A percentile compares a stretch with the other conserved stretches of the same genome.
Conservation (phyloP, 92 coral and sea anemone species). For the Phymanthus crucifer region DNA sequence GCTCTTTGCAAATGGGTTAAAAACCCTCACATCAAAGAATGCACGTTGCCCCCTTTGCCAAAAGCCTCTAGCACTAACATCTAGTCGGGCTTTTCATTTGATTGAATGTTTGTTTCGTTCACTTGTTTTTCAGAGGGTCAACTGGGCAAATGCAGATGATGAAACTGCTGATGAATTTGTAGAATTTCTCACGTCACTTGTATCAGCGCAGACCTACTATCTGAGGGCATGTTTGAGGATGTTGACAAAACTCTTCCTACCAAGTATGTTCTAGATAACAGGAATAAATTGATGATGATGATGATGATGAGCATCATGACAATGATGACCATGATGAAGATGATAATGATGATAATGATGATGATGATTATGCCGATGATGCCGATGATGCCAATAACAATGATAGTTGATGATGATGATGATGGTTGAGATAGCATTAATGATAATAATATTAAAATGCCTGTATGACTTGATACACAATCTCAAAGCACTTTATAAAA, state of each 20-base stretch:
- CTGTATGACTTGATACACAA: no score
- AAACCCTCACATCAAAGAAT: constrained; percentile 47
- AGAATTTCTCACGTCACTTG: constrained; percentile 80
- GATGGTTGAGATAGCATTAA: no score
- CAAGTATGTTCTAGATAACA: constrained; percentile 70
- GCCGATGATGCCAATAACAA: no score
- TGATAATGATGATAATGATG: no score
- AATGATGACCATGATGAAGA: no score
- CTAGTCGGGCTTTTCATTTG: constrained; percentile 48
- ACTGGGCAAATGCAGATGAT: constrained; percentile 82
- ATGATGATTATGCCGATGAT: no score
- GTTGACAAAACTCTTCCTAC: constrained; percentile 81
- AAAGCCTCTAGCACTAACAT: constrained; percentile 41
- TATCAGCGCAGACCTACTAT: constrained; percentile 96
- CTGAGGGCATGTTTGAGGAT: constrained; percentile 88
- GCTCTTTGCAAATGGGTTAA: constrained; percentile 57
- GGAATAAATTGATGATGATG: no score
- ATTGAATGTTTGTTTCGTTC: not conserved
- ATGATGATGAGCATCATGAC: no score
- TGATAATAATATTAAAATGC: no score
- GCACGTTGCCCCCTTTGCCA: constrained; percentile 40
- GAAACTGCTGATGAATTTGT: constrained; percentile 81
- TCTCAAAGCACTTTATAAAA: no score
- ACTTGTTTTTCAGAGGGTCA: constrained; percentile 37
- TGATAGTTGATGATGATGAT: no score